These are phyloP conservation scores for Eupithecia abbreviata DNA, from an alignment of 2,888 invertebrate genomes.

Conservation along the genomic window DNA sequence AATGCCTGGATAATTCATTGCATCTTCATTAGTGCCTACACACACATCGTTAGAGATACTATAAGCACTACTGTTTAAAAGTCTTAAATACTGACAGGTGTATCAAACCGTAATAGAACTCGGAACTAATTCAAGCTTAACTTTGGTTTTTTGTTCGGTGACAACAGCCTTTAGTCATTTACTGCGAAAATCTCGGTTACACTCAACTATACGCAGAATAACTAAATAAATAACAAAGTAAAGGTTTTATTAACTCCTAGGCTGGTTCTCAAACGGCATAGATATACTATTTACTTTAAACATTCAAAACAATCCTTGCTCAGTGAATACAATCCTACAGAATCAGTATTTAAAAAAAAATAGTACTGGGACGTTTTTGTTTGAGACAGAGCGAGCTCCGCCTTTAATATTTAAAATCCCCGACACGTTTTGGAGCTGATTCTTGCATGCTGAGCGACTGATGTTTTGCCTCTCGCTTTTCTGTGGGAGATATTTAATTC, in stretches of 20 bases:
- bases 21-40: no score
- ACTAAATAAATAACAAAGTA: not conserved
- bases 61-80: no score
- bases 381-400: constrained; percentile 6
- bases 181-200: not conserved
- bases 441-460: constrained; percentile 23
- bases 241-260: not conserved
- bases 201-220: not conserved
- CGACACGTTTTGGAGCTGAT: constrained; percentile 26
- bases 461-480: constrained; percentile 1
- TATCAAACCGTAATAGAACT: no score
- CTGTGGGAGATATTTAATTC: not conserved
- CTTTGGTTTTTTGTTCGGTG: not conserved
- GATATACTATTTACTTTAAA: not conserved
- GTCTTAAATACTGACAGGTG: not conserved
- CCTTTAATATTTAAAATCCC: constrained; percentile 28
- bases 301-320: not conserved
- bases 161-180: not conserved
- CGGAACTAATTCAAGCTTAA: not conserved
- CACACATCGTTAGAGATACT: no score
- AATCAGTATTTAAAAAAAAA: constrained; percentile 8
- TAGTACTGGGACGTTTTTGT: constrained; percentile 11
- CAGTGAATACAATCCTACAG: not conserved
- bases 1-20: not conserved
- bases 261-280: not conserved